Conservation (phyloP, 2,797 vertebrate genomes). For the Anas acuta region DNA sequence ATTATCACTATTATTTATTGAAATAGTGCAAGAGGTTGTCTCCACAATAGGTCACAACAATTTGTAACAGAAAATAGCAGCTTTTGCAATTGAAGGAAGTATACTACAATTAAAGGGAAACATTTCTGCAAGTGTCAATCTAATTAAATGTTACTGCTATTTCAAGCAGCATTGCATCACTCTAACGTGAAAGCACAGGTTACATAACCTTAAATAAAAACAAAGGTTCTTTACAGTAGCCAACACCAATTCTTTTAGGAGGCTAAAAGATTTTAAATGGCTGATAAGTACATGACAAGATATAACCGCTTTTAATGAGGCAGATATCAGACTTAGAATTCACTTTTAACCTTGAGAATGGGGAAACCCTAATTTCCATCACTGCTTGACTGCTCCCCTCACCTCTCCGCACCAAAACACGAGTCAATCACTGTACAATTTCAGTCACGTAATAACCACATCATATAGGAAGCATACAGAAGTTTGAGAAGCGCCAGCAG, state of each 20-base stretch:
- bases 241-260: neutral
- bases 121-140: neutral
- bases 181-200: neutral
- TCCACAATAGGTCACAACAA: neutral
- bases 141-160: neutral
- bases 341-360: neutral
- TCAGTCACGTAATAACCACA: neutral
- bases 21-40: neutral
- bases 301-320: neutral
- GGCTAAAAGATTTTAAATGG: neutral
- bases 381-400: neutral
- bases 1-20: neutral
- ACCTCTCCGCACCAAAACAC: accelerated
- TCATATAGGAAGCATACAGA: neutral
- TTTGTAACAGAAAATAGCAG: neutral
- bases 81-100: neutral
- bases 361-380: neutral
- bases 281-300: neutral
- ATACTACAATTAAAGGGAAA: neutral
- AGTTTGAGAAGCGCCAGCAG: neutral
- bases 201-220: neutral
- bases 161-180: neutral
- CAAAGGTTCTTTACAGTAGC: neutral
- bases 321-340: neutral
- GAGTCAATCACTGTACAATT: neutral